A percentile compares a stretch with the other conserved stretches of the same genome.
phyloP scores from a whole-genome alignment of 1,140 invertebrate species.

The Macrobrachium rosenbergii region DNA sequence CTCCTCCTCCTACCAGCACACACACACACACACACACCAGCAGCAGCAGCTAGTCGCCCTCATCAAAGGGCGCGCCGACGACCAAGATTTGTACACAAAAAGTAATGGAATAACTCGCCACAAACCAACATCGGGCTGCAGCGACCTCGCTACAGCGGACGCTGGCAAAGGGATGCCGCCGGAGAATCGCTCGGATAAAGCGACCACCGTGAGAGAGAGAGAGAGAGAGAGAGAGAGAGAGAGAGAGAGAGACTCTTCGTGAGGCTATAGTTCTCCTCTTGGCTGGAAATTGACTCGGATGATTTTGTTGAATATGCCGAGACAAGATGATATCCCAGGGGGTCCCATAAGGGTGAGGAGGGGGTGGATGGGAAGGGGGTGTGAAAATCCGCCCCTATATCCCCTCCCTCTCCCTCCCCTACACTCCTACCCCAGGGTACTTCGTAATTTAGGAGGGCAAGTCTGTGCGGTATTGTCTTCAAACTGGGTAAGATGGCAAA shows the following conservation, averaged over 20 bases:
- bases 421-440: not conserved
- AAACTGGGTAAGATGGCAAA: too few species aligned
- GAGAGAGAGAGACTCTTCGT: too few species aligned
- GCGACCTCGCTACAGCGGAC: constrained; percentile 10
- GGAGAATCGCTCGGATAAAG: too few species aligned
- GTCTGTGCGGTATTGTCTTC: too few species aligned
- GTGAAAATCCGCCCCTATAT: not conserved
- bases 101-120: constrained; percentile 44
- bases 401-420: not conserved
- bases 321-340: too few species aligned
- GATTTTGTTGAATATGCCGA: too few species aligned
- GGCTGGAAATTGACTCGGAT: too few species aligned
- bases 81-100: constrained; percentile 54
- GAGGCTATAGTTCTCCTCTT: too few species aligned
- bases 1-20: too few species aligned
- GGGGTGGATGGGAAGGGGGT: not conserved
- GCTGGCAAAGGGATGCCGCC: not conserved
- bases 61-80: constrained; percentile 16
- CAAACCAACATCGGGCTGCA: constrained; percentile 24
- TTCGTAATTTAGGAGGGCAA: not conserved
- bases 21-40: not conserved
- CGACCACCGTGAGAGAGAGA: too few species aligned
- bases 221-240: too few species aligned
- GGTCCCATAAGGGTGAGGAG: not conserved
- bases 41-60: not conserved